Evolutionary conservation across 2,113 vertebrate species (phyloP).

Genomic region (Vidua chalybeata): DNA sequence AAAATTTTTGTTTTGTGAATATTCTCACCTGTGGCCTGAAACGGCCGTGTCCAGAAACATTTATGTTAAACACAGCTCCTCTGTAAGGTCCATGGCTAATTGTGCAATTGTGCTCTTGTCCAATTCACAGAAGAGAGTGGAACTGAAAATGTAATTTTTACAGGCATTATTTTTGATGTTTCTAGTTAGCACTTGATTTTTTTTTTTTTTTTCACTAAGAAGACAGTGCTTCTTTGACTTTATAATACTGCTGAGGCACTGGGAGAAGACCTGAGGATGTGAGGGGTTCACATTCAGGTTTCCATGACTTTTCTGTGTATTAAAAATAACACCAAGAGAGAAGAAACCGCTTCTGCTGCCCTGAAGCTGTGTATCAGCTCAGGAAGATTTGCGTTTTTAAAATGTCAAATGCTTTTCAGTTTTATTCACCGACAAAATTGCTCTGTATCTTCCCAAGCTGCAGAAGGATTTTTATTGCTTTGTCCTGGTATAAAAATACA

Average conservation of each 20-base stretch:
- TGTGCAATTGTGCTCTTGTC: neutral
- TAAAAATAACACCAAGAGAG: neutral
- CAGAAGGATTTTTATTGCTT: neutral
- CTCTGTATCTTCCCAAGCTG: neutral
- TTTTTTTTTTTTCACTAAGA: neutral
- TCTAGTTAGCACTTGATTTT: neutral
- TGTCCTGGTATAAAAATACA: neutral
- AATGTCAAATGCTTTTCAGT: neutral
- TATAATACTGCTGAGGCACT: neutral
- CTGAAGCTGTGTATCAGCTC: neutral
- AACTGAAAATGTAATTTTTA: neutral
- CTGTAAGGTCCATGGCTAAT: neutral
- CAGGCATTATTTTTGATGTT: neutral
- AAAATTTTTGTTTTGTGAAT: neutral
- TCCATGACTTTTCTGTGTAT: neutral
- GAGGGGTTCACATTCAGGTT: neutral
- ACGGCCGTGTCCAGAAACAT: neutral
- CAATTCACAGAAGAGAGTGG: neutral
- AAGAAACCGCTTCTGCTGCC: neutral
- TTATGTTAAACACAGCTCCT: neutral
- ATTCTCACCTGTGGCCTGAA: neutral
- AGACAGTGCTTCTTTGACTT: neutral
- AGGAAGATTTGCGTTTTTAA: neutral
- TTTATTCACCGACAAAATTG: neutral
- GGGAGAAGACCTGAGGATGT: neutral